Evolutionary conservation across 2,888 invertebrate genomes (phyloP).

Genomic region (Pammene aurita): DNA sequence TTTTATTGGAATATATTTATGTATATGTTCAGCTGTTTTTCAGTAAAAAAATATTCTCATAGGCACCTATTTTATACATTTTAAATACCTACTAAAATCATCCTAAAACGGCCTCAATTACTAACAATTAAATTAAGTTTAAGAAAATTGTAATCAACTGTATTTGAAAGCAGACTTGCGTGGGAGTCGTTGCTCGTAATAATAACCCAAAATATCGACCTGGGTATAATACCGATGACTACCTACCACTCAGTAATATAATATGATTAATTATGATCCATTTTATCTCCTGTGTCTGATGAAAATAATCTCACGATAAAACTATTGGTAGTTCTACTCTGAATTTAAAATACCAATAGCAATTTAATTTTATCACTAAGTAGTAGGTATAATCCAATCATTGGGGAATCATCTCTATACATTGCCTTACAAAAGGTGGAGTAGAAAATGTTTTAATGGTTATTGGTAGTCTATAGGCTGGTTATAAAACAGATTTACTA

Average conservation of each 20-base stretch:
- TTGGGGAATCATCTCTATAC: no score
- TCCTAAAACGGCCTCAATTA: no score
- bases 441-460: no score
- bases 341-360: background rate
- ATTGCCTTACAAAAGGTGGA: no score
- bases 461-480: no score
- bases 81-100: no score
- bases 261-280: conserved; percentile 20
- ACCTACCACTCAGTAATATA: conserved; percentile 12
- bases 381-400: no score
- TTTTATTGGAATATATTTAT: no score
- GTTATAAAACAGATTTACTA: no score
- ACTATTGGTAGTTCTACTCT: background rate
- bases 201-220: conserved; percentile 5
- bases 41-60: no score
- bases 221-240: conserved; percentile 10
- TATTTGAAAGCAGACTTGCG: conserved; percentile 33
- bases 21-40: no score
- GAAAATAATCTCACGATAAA: background rate
- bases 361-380: background rate
- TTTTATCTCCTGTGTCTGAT: conserved; percentile 4
- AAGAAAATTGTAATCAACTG: conserved; percentile 3
- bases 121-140: background rate
- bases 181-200: conserved; percentile 28
- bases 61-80: no score